phyloP scores from a whole-genome alignment of 2,797 vertebrate species.

The Sebastiscus albofasciatus region DNA sequence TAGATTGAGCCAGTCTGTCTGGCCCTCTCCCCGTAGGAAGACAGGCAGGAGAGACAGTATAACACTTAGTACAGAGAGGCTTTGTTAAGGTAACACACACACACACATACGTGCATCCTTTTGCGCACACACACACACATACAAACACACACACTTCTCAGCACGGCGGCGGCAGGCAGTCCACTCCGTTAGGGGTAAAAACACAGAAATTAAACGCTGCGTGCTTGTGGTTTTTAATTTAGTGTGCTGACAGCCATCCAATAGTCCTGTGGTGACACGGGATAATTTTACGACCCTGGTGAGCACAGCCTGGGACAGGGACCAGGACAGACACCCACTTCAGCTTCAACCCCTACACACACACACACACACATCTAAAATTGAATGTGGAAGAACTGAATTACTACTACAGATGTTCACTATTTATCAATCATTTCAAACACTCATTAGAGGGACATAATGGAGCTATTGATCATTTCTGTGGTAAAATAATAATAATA shows the following conservation, averaged over 20 bases:
- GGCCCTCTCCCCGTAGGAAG: constrained; percentile 8
- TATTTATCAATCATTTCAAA: constrained; percentile 22
- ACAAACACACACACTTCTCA: constrained; percentile 2
- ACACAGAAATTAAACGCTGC: constrained; percentile 69
- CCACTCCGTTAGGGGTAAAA: constrained; percentile 66
- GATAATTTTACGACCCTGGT: constrained; percentile 64
- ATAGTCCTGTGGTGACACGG: constrained; percentile 67
- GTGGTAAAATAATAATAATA: constrained; percentile 39
- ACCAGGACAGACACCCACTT: constrained; percentile 59
- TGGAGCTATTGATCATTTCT: constrained; percentile 33
- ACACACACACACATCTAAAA: constrained; percentile 10
- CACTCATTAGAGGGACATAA: constrained; percentile 6
- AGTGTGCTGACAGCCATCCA: constrained; percentile 68
- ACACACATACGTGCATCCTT: neutral
- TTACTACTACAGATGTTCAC: constrained; percentile 15
- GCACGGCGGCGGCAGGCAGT: constrained; percentile 43
- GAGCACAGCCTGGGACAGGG: constrained; percentile 57
- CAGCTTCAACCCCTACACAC: neutral
- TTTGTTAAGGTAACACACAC: constrained; percentile 54
- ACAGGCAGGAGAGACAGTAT: constrained; percentile 15
- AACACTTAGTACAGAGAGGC: constrained; percentile 39
- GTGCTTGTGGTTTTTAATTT: constrained; percentile 77
- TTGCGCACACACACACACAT: neutral
- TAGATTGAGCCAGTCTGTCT: constrained; percentile 32
- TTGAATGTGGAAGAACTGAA: constrained; percentile 1